Evolutionary conservation across 2,797 vertebrate species (phyloP).

Genomic region (Holocentrus rufus): DNA sequence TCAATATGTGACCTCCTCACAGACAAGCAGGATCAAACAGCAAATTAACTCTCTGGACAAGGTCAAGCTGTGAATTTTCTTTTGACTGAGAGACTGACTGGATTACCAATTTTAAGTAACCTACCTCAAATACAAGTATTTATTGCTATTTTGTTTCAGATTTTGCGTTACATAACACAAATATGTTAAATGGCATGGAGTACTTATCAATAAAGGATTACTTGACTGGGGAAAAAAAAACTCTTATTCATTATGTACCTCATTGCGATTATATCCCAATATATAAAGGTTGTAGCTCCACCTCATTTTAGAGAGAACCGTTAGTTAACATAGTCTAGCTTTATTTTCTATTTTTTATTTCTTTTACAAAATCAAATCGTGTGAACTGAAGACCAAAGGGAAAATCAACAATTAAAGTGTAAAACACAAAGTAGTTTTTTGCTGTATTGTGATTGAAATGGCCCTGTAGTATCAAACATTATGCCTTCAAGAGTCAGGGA

Average conservation of each 20-base stretch:
- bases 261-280: background rate
- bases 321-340: background rate
- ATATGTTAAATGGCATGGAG: too few species aligned
- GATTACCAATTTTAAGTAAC: constrained; percentile 11
- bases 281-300: background rate
- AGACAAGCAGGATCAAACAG: constrained; percentile 53
- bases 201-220: too few species aligned
- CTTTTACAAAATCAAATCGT: constrained; percentile 10
- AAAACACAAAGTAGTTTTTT: too few species aligned
- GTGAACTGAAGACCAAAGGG: background rate
- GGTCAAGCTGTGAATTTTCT: constrained; percentile 18
- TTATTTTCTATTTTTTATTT: background rate
- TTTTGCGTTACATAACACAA: too few species aligned
- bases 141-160: too few species aligned
- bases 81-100: constrained; percentile 15
- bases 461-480: too few species aligned
- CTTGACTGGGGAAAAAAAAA: too few species aligned
- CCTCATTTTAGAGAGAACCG: background rate
- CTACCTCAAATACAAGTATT: background rate
- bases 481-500: background rate
- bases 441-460: background rate
- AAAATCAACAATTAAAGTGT: background rate
- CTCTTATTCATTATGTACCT: too few species aligned
- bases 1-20: constrained; percentile 53
- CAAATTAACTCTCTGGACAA: constrained; percentile 51